These are phyloP conservation scores for Macrotis lagotis DNA, from an alignment of 2,113 vertebrate genomes.

Conservation along the genomic window DNA sequence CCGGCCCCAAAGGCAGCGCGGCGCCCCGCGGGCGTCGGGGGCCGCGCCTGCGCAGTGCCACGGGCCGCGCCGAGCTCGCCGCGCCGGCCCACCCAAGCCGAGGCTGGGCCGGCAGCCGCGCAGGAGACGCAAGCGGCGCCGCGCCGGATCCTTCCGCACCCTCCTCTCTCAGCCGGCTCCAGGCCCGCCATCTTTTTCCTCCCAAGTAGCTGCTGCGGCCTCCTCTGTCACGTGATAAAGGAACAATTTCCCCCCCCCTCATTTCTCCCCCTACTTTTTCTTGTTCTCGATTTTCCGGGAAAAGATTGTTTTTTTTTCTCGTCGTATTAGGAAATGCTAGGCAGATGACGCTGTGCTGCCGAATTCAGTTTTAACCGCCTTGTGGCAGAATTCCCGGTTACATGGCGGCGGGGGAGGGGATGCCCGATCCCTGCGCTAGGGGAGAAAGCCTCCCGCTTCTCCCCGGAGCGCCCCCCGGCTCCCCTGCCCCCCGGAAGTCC, in stretches of 20 bases:
- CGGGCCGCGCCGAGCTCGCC: fast-evolving
- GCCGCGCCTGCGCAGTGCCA: background rate
- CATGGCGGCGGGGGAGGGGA: background rate
- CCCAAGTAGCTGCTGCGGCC: background rate
- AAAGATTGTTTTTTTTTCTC: background rate
- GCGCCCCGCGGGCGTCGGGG: too few species aligned
- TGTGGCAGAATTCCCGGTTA: background rate
- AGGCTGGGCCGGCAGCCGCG: conserved; percentile 18
- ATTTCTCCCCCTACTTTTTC: background rate
- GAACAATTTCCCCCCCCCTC: background rate
- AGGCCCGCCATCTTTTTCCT: conserved; percentile 63
- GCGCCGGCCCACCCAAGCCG: background rate
- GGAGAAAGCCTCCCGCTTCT: too few species aligned
- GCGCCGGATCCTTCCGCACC: background rate
- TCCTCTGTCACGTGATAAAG: background rate
- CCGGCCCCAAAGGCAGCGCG: too few species aligned
- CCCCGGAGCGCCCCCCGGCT: background rate
- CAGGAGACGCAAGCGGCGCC: background rate
- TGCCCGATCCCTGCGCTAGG: too few species aligned
- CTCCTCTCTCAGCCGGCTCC: background rate
- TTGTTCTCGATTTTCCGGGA: background rate
- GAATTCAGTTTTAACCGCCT: background rate
- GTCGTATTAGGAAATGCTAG: background rate
- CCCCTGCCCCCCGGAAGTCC: background rate
- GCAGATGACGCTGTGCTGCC: background rate